Conservation (phyloP, 2,113 vertebrate genomes). For the Gopherus evgoodei region DNA sequence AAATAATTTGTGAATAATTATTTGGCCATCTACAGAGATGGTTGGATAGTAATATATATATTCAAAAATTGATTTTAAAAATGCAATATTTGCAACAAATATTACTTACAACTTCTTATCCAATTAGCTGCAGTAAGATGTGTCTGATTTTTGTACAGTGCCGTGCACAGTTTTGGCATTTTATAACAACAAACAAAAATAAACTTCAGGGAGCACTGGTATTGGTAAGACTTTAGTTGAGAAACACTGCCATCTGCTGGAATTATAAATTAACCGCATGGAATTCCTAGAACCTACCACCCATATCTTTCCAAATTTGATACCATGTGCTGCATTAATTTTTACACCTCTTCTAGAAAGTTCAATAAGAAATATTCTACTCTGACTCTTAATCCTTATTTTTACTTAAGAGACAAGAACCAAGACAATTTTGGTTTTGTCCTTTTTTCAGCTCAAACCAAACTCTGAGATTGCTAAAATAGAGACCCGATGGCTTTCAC, state of each 20-base stretch:
- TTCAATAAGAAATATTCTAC: neutral
- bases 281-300: neutral
- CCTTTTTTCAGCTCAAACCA: neutral
- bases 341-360: neutral
- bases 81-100: neutral
- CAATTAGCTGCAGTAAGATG: neutral
- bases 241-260: constrained; percentile 35
- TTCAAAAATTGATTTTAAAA: neutral
- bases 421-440: neutral
- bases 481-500: neutral
- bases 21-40: neutral
- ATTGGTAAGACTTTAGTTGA: neutral
- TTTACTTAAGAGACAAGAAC: neutral
- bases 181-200: neutral
- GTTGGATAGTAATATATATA: neutral
- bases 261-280: neutral
- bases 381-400: neutral
- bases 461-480: neutral
- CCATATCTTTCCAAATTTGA: neutral
- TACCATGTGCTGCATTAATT: neutral
- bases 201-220: neutral
- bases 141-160: neutral
- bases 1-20: neutral
- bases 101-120: neutral
- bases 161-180: neutral